phyloP scores from a whole-genome alignment of 2,797 vertebrate genomes.

The Toxotes lorentzi region DNA sequence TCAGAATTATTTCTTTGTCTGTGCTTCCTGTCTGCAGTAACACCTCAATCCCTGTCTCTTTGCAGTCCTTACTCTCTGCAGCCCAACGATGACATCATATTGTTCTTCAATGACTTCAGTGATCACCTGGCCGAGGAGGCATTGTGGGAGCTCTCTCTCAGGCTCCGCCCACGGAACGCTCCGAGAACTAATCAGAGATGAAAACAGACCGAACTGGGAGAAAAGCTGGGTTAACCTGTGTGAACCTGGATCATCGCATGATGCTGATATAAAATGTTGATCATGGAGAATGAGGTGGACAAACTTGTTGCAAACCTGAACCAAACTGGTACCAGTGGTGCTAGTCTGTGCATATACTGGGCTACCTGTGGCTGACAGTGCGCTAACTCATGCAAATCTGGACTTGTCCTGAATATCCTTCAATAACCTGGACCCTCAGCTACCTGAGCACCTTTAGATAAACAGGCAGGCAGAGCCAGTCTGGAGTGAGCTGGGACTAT shows the following conservation, averaged over 20 bases:
- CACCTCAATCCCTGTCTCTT: not conserved
- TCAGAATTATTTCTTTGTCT: not conserved
- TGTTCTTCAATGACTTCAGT: slow-evolving; percentile 96
- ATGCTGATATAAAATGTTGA: not conserved
- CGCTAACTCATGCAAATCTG: not conserved
- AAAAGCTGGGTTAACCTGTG: not conserved
- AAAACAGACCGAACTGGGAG: not conserved
- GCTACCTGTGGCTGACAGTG: not conserved
- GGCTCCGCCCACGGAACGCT: slow-evolving; percentile 93
- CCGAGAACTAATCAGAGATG: slow-evolving; percentile 88
- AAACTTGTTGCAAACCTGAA: not conserved
- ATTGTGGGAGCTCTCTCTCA: slow-evolving; percentile 96
- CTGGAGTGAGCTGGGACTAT: not conserved
- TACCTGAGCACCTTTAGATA: not conserved
- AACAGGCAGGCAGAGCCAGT: not conserved
- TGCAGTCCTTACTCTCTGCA: slow-evolving; percentile 91
- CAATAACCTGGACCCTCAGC: not conserved
- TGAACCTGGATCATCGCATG: not conserved
- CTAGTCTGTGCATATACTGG: not conserved
- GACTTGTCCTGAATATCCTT: not conserved
- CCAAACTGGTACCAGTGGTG: not conserved
- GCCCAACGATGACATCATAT: slow-evolving; percentile 92
- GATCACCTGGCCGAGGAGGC: slow-evolving; percentile 97
- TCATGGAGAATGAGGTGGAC: not conserved
- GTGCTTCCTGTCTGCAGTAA: not conserved